Percentiles rank a stretch among this genome's conserved stretches.
phyloP scores from a whole-genome alignment of 1,140 invertebrate genomes.

The Aphaenogaster rudis region DNA sequence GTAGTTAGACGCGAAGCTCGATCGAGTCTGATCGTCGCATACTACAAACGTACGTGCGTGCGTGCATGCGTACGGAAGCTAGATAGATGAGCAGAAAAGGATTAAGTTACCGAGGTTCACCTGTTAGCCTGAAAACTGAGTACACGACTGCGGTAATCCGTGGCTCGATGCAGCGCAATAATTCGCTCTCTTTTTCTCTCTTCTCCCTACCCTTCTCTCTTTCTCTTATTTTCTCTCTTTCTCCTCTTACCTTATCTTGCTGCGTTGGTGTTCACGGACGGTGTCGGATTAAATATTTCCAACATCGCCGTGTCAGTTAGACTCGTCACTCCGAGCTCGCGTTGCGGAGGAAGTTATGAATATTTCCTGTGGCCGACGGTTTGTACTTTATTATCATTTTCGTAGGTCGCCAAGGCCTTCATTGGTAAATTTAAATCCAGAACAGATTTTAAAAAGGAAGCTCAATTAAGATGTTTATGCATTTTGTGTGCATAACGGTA shows the following conservation, averaged over 20 bases:
- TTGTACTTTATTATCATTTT: slow-evolving; percentile 14
- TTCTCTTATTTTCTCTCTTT: slow-evolving; percentile 25
- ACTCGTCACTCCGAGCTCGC: slow-evolving; percentile 28
- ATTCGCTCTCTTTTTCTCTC: neutral
- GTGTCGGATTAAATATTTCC: slow-evolving; percentile 49
- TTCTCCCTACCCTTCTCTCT: neutral
- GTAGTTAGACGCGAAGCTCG: neutral
- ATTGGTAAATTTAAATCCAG: neutral
- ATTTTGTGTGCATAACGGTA: neutral
- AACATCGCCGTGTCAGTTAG: slow-evolving; percentile 44
- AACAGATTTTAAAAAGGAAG: neutral
- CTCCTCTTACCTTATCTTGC: slow-evolving; percentile 23
- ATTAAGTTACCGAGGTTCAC: slow-evolving; percentile 68
- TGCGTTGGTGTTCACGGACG: slow-evolving; percentile 26
- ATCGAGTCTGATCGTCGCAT: neutral
- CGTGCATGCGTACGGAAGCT: neutral
- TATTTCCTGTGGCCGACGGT: slow-evolving; percentile 23
- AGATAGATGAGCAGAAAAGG: slow-evolving; percentile 63
- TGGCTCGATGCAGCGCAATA: slow-evolving; percentile 32
- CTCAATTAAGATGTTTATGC: neutral
- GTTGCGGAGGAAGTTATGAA: slow-evolving; percentile 39
- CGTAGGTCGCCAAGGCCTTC: neutral
- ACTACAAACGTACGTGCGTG: neutral
- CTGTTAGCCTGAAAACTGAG: slow-evolving; percentile 65
- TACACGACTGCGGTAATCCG: slow-evolving; percentile 47